A percentile compares a stretch with the other conserved stretches of the same genome.
Evolutionary conservation across 2,888 invertebrate species (phyloP).

Genomic region (Loripinus fragilis): DNA sequence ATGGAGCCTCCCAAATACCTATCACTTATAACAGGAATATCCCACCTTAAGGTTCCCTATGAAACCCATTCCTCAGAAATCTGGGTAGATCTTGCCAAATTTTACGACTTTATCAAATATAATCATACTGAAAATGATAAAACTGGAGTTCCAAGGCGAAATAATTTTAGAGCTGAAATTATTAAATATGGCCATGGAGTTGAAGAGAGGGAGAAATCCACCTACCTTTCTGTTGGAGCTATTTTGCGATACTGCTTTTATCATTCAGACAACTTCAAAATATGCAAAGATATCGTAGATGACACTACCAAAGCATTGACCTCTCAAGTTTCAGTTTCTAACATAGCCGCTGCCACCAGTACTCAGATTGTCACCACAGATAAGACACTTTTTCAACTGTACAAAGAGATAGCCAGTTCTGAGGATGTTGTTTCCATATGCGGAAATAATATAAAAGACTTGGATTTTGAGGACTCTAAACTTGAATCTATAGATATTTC

Average conservation of each 20-base stretch:
- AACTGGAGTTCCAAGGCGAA: background rate
- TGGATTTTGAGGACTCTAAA: background rate
- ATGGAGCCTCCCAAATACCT: background rate
- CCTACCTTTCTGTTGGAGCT: background rate
- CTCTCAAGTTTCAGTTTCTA: background rate
- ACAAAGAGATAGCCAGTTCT: slow-evolving; percentile 6
- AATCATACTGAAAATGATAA: slow-evolving; percentile 1
- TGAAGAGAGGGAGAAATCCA: background rate
- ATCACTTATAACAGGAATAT: slow-evolving; percentile 2
- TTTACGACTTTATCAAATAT: slow-evolving; percentile 6
- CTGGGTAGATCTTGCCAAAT: background rate
- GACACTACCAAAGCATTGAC: background rate
- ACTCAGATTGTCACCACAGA: background rate
- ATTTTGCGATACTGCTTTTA: background rate
- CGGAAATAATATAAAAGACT: background rate
- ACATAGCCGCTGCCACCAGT: background rate
- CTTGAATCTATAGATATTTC: background rate
- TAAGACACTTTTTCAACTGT: background rate
- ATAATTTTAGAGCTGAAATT: slow-evolving; percentile 5
- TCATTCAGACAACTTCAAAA: background rate
- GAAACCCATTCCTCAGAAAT: slow-evolving; percentile 13
- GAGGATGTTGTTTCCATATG: background rate
- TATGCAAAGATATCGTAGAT: slow-evolving; percentile 4
- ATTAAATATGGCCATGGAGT: background rate
- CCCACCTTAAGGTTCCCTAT: slow-evolving; percentile 8